phyloP scores from a whole-genome alignment of 1,140 invertebrate species.

The Monomorium pharaonis region DNA sequence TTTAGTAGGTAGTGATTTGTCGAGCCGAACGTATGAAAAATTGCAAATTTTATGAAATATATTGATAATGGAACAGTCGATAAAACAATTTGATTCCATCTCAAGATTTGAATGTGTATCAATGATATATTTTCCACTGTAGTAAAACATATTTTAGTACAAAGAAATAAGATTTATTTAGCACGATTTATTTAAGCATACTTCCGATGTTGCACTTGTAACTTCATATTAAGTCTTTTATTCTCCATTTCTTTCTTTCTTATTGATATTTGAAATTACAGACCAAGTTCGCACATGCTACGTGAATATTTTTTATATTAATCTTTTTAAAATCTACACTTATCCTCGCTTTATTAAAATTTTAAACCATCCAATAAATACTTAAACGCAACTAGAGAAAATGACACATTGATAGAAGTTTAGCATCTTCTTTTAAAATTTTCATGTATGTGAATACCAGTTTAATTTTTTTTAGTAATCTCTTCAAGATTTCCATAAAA shows the following conservation, averaged over 20 bases:
- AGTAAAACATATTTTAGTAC: background rate
- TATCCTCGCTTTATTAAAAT: background rate
- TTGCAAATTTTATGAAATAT: slow-evolving; percentile 1
- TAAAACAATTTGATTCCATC: background rate
- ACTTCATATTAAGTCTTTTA: background rate
- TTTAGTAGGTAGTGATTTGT: slow-evolving; percentile 46
- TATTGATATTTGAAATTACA: background rate
- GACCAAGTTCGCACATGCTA: background rate
- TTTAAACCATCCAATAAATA: background rate
- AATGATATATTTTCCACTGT: background rate
- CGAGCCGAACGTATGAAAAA: slow-evolving; percentile 27
- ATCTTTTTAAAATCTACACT: background rate
- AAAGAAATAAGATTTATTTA: background rate
- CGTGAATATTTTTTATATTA: background rate
- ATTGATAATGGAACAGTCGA: background rate
- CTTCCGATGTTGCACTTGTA: background rate
- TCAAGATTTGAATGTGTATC: background rate
- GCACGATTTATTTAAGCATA: background rate
- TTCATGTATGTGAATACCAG: background rate
- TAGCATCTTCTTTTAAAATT: background rate
- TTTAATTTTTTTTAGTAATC: background rate
- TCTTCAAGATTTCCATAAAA: slow-evolving; percentile 37
- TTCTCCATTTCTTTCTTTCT: background rate
- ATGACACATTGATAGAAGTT: background rate
- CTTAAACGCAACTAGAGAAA: background rate